Conservation (phyloP, 2,888 invertebrate genomes). For the Andrena dorsata region DNA sequence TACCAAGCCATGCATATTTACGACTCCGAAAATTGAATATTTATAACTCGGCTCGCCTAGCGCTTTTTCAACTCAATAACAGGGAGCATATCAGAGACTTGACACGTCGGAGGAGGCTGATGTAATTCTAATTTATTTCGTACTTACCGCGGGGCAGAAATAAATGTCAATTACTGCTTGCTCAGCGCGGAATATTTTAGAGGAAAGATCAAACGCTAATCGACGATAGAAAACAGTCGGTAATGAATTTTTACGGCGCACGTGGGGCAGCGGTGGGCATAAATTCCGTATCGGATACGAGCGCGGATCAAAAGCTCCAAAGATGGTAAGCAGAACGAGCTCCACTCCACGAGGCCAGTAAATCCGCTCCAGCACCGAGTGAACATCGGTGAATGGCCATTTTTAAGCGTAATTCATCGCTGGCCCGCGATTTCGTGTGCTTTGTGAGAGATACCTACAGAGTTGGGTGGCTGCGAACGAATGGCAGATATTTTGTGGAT, state of each 20-base stretch:
- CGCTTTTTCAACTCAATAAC: neutral
- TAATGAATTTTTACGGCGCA: neutral
- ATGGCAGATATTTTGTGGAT: too few relatives aligned
- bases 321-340: conserved; percentile 24
- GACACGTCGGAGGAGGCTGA: neutral
- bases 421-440: too few relatives aligned
- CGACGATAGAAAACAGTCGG: neutral
- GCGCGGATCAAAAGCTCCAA: neutral
- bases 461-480: too few relatives aligned
- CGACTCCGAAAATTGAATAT: conserved; percentile 38
- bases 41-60: conserved; percentile 22
- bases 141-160: neutral
- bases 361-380: neutral
- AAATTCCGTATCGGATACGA: neutral
- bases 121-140: conserved; percentile 23
- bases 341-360: neutral
- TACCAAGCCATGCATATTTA: conserved; percentile 7
- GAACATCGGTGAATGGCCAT: too few relatives aligned
- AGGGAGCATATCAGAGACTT: conserved; percentile 16
- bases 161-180: neutral
- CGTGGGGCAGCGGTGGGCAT: neutral
- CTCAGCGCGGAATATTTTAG: neutral
- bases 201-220: too few relatives aligned
- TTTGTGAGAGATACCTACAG: too few relatives aligned
- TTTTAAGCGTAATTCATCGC: too few relatives aligned